Conservation (phyloP, 2,888 invertebrate genomes). For the Drosophila formosana region DNA sequence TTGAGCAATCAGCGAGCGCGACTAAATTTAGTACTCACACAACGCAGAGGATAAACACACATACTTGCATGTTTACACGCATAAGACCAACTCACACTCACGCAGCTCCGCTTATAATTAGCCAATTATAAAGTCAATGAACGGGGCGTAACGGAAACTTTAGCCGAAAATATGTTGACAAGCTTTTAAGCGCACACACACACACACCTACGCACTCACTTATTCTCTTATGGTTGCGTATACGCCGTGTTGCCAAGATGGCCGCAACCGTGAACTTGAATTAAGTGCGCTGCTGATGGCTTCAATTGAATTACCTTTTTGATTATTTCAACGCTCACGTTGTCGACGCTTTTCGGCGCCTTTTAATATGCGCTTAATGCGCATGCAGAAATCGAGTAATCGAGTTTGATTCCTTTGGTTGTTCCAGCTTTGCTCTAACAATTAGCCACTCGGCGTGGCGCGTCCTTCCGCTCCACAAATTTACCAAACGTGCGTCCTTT, state of each 20-base stretch:
- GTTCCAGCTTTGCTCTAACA: slow-evolving; percentile 45
- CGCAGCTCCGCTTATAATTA: slow-evolving; percentile 16
- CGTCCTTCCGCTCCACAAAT: slow-evolving; percentile 56
- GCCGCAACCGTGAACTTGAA: slow-evolving; percentile 33
- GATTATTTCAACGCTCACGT: slow-evolving; percentile 28
- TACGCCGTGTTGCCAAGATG: slow-evolving; percentile 23
- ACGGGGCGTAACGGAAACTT: slow-evolving; percentile 30
- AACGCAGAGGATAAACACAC: neutral
- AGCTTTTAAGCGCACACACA: slow-evolving; percentile 34
- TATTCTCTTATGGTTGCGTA: neutral
- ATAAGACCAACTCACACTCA: neutral
- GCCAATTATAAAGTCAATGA: slow-evolving; percentile 63
- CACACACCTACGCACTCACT: slow-evolving; percentile 1
- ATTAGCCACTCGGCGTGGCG: slow-evolving; percentile 52
- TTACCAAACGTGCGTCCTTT: slow-evolving; percentile 61
- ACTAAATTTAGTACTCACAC: slow-evolving; percentile 41
- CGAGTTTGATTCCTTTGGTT: slow-evolving; percentile 16
- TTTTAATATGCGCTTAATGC: slow-evolving; percentile 34
- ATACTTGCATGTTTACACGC: neutral
- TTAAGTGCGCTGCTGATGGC: slow-evolving; percentile 20
- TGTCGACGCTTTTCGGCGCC: slow-evolving; percentile 17
- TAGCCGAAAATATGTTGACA: slow-evolving; percentile 27
- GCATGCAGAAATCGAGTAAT: slow-evolving; percentile 18
- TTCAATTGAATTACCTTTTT: slow-evolving; percentile 51
- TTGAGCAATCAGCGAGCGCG: slow-evolving; percentile 33